These are phyloP conservation scores for Orthosia cruda DNA, from an alignment of 2,888 invertebrate genomes.

Conservation along the genomic window DNA sequence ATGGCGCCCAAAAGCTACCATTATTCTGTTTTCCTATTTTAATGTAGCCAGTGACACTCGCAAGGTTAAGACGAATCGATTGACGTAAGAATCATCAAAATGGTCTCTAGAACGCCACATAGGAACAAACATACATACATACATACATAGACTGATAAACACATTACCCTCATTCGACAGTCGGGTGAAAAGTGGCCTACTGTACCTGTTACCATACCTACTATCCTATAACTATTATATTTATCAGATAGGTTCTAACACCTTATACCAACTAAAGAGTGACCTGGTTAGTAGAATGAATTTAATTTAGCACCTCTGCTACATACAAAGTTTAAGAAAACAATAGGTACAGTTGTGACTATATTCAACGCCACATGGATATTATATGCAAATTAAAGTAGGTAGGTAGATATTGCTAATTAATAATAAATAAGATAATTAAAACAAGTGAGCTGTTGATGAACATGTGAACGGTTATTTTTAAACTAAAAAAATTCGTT, in stretches of 20 bases:
- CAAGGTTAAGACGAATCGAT: no score
- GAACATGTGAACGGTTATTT: neutral
- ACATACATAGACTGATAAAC: no score
- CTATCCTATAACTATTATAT: neutral
- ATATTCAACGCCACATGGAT: neutral
- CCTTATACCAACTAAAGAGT: neutral
- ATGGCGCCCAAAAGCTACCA: no score
- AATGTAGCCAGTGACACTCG: no score
- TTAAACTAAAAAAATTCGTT: neutral
- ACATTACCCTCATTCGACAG: no score
- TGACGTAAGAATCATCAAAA: no score
- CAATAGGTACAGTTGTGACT: neutral
- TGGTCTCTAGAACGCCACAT: no score
- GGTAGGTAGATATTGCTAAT: neutral
- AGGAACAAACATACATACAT: no score
- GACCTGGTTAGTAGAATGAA: conserved; percentile 8
- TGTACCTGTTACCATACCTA: neutral
- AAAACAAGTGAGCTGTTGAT: neutral
- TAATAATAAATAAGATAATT: conserved; percentile 6
- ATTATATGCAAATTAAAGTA: neutral
- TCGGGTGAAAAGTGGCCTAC: conserved; percentile 9
- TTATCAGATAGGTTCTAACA: conserved; percentile 4
- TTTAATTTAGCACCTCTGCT: neutral
- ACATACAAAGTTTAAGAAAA: neutral
- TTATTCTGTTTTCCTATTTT: no score